Conservation (phyloP, 2,797 vertebrate genomes). For the Glyptemys insculpta region DNA sequence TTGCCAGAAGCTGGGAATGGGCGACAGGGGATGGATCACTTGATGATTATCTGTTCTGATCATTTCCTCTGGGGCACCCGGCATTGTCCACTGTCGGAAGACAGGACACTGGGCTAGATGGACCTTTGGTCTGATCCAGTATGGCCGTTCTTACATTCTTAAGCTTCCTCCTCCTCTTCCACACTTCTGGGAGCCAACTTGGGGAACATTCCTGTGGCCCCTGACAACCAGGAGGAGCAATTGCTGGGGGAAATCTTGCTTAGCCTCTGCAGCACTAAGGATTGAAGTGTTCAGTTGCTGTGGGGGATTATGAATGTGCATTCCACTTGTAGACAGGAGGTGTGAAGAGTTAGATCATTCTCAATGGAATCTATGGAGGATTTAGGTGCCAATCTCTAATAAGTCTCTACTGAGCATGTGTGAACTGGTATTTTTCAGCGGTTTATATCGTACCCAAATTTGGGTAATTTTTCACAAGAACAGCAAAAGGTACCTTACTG, state of each 20-base stretch:
- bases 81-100: too few relatives aligned
- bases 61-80: too few relatives aligned
- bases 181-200: neutral
- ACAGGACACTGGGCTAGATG: too few relatives aligned
- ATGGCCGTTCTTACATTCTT: too few relatives aligned
- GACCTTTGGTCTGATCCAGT: too few relatives aligned
- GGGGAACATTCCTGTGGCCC: neutral
- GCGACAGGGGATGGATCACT: too few relatives aligned
- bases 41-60: too few relatives aligned
- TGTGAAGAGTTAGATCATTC: neutral
- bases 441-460: neutral
- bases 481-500: neutral
- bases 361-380: neutral
- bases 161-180: neutral
- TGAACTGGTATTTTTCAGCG: neutral
- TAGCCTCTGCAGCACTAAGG: neutral
- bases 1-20: too few relatives aligned
- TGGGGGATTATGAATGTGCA: neutral
- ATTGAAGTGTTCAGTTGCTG: neutral
- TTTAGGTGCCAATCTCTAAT: neutral
- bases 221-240: neutral
- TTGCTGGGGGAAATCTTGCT: neutral
- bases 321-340: neutral
- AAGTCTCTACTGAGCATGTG: neutral
- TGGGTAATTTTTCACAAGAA: neutral